Evolutionary conservation across 2,797 vertebrate species (phyloP), one percentile per base, ranked within the genome.

Genomic region (Sebastes trivittatus): DNA sequence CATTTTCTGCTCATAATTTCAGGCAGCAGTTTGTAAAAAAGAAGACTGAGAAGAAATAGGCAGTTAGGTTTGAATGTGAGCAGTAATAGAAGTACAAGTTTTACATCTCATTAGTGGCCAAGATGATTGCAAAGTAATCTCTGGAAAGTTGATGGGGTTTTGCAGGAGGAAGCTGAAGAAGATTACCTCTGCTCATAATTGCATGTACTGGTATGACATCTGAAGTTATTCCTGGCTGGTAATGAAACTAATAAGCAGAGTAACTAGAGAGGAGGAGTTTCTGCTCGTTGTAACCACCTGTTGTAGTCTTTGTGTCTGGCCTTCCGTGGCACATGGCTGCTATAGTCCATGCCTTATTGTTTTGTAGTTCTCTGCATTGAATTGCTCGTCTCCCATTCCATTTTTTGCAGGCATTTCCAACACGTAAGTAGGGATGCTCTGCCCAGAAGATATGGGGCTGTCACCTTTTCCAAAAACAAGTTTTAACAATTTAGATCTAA

Each of bases 261-360:
- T 23, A 64, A 64, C 27, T 3, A n/a, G 52, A 75, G 61, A 69
- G 36, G 38, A 71, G 55, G 34, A 73, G 81, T 72, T 60, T 2
- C 32, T 16, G 63, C 78, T 69, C 38, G 32, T 60, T 72, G 75
- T 64, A 22, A 22, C 25, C 71, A 81, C 85, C 85, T 75, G 77
- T 75, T 86, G 77, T 32, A 0, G 63, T 42, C 62, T 58, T 66
- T 60, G 72, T 59, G 49, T 75, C 46, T 52, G 5, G 52, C 10
- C 58, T 30, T 54, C 38, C 25, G 6, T 0, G 10, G 25, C 36
- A 59, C 64, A 64, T 2, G 30, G 32, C 46, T 69, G 46, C 56
- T 23, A 13, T 23, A 13, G 16, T n/a, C 1, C 1, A 23, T n/a
- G 30, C 16, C 18, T 69, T 72, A 13, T 4, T 42, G 25, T 25